Evolutionary conservation across 1,140 invertebrate species (phyloP), one percentile per base, ranked within the genome.

Genomic region (Diploscapter pachys): DNA sequence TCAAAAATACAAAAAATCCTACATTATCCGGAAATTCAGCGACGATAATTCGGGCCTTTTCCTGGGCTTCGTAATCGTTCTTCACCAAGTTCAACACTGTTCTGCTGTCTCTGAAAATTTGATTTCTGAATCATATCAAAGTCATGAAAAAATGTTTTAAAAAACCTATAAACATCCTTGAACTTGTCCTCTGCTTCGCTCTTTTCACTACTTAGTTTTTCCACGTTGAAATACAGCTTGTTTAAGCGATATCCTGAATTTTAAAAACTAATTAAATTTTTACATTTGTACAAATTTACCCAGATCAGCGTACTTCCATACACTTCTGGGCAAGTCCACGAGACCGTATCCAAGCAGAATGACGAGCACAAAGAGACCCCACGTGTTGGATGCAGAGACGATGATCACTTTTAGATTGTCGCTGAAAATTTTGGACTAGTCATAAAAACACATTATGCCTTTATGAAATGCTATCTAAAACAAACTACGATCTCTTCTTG

Each of bases 381-480:
- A 99, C 0, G 97, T 99, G 83, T 99, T 99, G 81, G 94, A 96
- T 6, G 96, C 95, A 11, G 95, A 95, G n/a, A 96, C 94, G 63
- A 95, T 93, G 78, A 99, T 95, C 0, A 94, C 92, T 89, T 97
- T 98, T 9, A 98, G 88, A 86, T 96, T 94, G 75, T 91, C 90
- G 80, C 90, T 92, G 85, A 72, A 87, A 85, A 72, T 75, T 31
- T 51, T 51, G 54, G 1, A 0, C 31, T 31, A 31, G 1, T 31
- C 31, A 1, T 1, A 31, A 31, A 31, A 31, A 31, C 31, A 1
- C 31, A 31, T 31, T 31, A 0, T 31, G 31, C 0, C 31, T 31
- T 31, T 31, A 31, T 31, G 31, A 31, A 31, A 31, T 31, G 31
- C 0, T 31, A 31, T 31, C 1, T 31, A 31, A 1, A 31, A 31